phyloP scores from a whole-genome alignment of 1,140 invertebrate species.

The Leguminivora glycinivorella region DNA sequence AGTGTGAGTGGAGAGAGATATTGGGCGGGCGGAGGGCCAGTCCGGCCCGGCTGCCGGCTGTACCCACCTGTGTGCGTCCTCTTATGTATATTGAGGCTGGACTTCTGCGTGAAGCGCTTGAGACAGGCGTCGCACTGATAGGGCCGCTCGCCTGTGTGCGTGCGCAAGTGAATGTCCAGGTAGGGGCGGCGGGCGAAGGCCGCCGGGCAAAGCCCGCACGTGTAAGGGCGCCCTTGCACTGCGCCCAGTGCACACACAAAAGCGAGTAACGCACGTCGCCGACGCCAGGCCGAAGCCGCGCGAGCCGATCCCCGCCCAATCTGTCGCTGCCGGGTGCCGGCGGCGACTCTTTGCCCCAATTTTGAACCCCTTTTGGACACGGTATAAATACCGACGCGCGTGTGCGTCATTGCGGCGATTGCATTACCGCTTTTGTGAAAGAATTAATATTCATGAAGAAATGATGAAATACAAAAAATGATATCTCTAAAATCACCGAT shows the following conservation, averaged over 20 bases:
- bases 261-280: slow-evolving; percentile 78
- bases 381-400: slow-evolving; percentile 44
- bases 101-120: slow-evolving; percentile 85
- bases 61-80: slow-evolving; percentile 84
- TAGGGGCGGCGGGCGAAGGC: slow-evolving; percentile 84
- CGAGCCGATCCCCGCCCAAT: slow-evolving; percentile 51
- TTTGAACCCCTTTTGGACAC: slow-evolving; percentile 55
- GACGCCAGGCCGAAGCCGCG: slow-evolving; percentile 52
- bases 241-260: slow-evolving; percentile 78
- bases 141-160: slow-evolving; percentile 86
- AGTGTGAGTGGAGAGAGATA: slow-evolving; percentile 52
- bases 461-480: slow-evolving; percentile 63
- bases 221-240: slow-evolving; percentile 81
- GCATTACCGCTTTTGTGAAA: slow-evolving; percentile 78
- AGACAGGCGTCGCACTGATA: slow-evolving; percentile 85
- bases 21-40: slow-evolving; percentile 67
- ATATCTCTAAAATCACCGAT: slow-evolving; percentile 56
- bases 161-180: slow-evolving; percentile 86
- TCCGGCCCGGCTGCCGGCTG: slow-evolving; percentile 60
- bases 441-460: slow-evolving; percentile 75
- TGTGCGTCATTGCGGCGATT: slow-evolving; percentile 71
- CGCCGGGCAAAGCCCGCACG: slow-evolving; percentile 84
- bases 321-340: slow-evolving; percentile 16
- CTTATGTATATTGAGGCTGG: slow-evolving; percentile 87
- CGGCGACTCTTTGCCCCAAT: slow-evolving; percentile 38